These are phyloP conservation scores for Ennomos fuscantarius DNA, from an alignment of 2,888 invertebrate genomes.

Conservation along the genomic window DNA sequence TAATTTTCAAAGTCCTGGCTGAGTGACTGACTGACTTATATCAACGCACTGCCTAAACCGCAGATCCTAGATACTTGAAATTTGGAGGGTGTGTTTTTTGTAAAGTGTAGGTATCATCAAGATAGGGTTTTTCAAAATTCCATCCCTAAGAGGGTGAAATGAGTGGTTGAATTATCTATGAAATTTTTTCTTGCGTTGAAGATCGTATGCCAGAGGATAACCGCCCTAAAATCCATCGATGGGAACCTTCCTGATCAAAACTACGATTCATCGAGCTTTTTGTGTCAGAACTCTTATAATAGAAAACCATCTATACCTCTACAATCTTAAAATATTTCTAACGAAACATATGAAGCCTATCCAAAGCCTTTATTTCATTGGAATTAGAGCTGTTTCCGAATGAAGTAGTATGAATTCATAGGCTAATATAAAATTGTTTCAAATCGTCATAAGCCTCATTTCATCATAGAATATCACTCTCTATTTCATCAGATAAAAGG, in stretches of 20 bases:
- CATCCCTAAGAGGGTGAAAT: too few relatives aligned
- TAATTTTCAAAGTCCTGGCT: too few relatives aligned
- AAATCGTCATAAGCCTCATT: conserved; percentile 4
- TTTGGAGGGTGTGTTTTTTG: too few relatives aligned
- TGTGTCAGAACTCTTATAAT: conserved; percentile 59
- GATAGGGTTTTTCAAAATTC: too few relatives aligned
- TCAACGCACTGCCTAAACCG: too few relatives aligned
- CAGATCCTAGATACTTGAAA: too few relatives aligned
- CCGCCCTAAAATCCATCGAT: conserved; percentile 56
- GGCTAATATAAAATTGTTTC: conserved; percentile 7
- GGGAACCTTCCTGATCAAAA: conserved; percentile 68
- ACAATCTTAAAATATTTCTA: conserved; percentile 40
- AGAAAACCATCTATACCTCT: conserved; percentile 60
- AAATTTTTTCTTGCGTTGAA: too few relatives aligned
- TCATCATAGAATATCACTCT: conserved; percentile 19
- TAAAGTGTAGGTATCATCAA: too few relatives aligned
- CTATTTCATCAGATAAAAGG: not conserved
- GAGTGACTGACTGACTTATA: too few relatives aligned
- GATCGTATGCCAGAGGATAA: conserved; percentile 6
- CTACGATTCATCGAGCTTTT: conserved; percentile 71
- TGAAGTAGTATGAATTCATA: too few relatives aligned
- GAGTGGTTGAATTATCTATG: too few relatives aligned
- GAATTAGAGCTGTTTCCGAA: not conserved
- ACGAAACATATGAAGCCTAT: not conserved
- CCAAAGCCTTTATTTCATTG: conserved; percentile 17